Base-by-base conservation (phyloP, 2,797 vertebrate genomes). In the Takifugu ocellatus region DNA sequence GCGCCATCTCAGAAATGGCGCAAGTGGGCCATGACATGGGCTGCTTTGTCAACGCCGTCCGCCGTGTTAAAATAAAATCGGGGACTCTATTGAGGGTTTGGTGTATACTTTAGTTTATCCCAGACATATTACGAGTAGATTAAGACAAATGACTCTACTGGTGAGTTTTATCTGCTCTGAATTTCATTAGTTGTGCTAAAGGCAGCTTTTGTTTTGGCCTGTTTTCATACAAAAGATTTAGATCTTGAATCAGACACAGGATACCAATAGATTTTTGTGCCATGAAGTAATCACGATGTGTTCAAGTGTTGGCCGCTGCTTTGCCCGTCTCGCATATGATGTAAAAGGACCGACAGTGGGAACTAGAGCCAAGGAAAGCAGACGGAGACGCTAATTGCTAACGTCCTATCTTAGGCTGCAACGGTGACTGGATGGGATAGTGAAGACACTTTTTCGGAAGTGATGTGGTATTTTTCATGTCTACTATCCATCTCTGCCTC, bases 281-380 rank as follows among this genome's bases (percentile, higher is more conserved):
- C 51, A 33, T 75, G 73, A 85, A 85, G 82, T 78, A 84, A 73
- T 87, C 76, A 69, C 68, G 74, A 43, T 49, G 62, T 46, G 56
- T 74, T 80, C 73, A 82, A 66, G 72, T 65, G 70, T 82, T 76
- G 81, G 63, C 61, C 45, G 59, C 57, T 63, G 67, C 79, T 56
- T 54, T 65, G 66, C 83, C 82, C 75, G 67, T 82, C 79, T 86
- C 79, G 61, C 61, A 27, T 75, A 60, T 77, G 75, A 88, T 85
- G 84, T 68, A 68, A 67, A 68, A 70, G 60, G 54, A 54, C 52
- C 57, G 33, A 68, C 51, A 53, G 46, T 2, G 24, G 3, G 57
- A 43, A 53, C 36, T 55, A 44, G 56, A 62, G 46, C 36, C 36
- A 63, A 59, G 57, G 60, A 63, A 59, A 51, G 42, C 54, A 67